Percentiles rank a stretch among this genome's conserved stretches.
phyloP scores from a whole-genome alignment of 1,140 invertebrate species.

The Triops longicaudatus region DNA sequence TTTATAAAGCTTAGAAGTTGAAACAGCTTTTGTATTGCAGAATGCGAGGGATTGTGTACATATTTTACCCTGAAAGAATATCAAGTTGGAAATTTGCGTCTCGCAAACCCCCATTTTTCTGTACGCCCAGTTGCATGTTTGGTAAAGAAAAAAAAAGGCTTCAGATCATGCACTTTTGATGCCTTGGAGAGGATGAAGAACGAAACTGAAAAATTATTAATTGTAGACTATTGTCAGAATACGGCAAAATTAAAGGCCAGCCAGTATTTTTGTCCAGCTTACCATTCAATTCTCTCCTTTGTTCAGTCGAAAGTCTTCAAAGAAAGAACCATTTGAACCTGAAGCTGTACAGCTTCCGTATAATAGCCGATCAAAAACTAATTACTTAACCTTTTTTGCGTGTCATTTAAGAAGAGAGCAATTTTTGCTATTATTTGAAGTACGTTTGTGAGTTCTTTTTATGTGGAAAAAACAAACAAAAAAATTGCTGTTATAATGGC shows the following conservation, averaged over 20 bases:
- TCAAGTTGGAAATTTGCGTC: background rate
- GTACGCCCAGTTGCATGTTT: background rate
- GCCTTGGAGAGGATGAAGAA: background rate
- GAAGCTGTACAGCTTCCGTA: background rate
- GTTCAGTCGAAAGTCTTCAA: background rate
- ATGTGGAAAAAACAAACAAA: background rate
- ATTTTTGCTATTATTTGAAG: background rate
- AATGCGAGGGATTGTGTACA: background rate
- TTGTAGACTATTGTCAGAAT: slow-evolving; percentile 2
- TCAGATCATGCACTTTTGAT: background rate
- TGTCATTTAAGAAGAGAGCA: background rate
- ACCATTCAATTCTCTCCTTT: background rate
- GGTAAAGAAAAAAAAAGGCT: background rate
- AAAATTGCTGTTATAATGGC: slow-evolving; percentile 2
- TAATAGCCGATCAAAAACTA: slow-evolving; percentile 6
- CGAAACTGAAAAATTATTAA: background rate
- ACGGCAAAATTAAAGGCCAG: background rate
- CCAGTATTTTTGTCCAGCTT: slow-evolving; percentile 12
- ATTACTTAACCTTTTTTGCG: background rate
- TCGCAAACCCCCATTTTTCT: background rate
- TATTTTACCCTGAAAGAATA: background rate
- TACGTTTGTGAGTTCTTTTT: background rate
- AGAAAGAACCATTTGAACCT: background rate
- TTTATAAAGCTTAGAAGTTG: background rate
- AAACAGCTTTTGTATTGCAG: background rate